Percentiles rank a stretch among this genome's conserved stretches.
These are phyloP conservation scores for Globicephala melas DNA, from an alignment of 2,113 vertebrate genomes.

Conservation along the genomic window DNA sequence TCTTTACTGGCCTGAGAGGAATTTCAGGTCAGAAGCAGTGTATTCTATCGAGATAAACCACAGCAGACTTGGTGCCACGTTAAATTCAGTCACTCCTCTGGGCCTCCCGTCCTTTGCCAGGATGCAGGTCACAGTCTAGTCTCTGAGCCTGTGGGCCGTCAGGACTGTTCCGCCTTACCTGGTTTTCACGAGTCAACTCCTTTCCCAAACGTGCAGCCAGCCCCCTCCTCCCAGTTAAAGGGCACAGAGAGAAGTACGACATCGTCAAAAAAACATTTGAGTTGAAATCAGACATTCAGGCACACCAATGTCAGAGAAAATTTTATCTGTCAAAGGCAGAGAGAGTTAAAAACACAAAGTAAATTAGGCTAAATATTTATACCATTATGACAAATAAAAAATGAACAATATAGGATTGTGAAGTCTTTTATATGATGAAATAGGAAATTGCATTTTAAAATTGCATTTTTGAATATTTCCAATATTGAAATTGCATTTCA, in stretches of 20 bases:
- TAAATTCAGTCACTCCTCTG: background rate
- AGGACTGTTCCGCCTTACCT: background rate
- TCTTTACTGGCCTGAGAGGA: background rate
- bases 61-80: background rate
- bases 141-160: background rate
- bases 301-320: background rate
- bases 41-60: background rate
- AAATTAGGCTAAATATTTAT: slow-evolving; percentile 64
- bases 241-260: background rate
- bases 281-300: background rate
- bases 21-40: background rate
- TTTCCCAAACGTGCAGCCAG: background rate
- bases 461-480: background rate
- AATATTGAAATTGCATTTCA: slow-evolving; percentile 48
- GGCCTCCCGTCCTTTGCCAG: background rate
- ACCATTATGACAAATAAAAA: slow-evolving; percentile 53
- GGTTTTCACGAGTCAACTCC: background rate
- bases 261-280: background rate
- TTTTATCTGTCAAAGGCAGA: background rate
- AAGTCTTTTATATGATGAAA: slow-evolving; percentile 33
- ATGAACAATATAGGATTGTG: slow-evolving; percentile 37
- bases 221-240: background rate
- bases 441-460: slow-evolving; percentile 62
- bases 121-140: background rate
- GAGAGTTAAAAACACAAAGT: slow-evolving; percentile 42